phyloP scores from a whole-genome alignment of 1,140 invertebrate species.

The Gerris buenoi region DNA sequence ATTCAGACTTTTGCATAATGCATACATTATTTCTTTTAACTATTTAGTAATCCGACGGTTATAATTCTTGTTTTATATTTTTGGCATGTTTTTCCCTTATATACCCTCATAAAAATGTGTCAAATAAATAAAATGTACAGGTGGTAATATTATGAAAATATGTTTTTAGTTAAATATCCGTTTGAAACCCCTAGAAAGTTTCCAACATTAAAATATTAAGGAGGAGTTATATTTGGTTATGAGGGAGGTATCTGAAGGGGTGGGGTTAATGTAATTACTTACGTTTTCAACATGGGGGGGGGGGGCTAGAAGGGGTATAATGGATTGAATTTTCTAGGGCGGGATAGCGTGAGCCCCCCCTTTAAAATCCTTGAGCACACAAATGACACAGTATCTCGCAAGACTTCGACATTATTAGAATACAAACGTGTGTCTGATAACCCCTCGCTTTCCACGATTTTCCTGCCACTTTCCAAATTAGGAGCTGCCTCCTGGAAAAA shows the following conservation, averaged over 20 bases:
- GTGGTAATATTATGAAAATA: no score
- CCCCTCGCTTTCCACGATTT: background rate
- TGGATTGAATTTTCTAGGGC: background rate
- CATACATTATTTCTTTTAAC: no score
- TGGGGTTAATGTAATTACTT: background rate
- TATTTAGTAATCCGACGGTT: no score
- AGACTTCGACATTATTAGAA: background rate
- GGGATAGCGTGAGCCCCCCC: background rate
- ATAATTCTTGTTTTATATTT: no score
- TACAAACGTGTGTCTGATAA: background rate
- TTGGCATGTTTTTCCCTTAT: no score
- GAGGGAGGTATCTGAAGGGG: background rate
- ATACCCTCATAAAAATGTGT: no score
- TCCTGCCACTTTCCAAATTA: background rate
- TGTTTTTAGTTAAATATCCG: no score
- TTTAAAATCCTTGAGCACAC: background rate
- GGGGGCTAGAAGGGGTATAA: background rate
- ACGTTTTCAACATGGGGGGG: background rate
- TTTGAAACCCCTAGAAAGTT: no score
- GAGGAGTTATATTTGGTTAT: background rate
- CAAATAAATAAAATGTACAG: no score
- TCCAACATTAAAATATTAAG: background rate
- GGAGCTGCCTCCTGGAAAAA: background rate
- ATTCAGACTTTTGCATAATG: no score
- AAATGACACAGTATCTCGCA: background rate